These are phyloP conservation scores for Zaprionus taronus DNA, from an alignment of 1,140 invertebrate species.

Conservation along the genomic window DNA sequence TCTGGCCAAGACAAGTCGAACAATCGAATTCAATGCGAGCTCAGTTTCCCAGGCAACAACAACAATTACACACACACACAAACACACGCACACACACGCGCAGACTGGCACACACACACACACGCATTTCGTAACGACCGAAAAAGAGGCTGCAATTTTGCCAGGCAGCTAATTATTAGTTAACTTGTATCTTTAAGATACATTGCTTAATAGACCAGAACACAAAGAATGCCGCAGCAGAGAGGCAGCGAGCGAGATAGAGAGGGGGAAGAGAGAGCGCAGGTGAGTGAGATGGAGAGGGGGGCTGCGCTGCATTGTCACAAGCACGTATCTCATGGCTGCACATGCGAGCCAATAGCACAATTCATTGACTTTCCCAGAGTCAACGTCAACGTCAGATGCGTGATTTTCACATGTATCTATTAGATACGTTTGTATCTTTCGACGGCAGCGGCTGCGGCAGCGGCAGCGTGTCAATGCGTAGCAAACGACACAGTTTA, in stretches of 20 bases:
- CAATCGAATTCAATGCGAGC: conserved; percentile 70
- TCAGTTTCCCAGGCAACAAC: conserved; percentile 60
- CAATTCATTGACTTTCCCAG: conserved; percentile 81
- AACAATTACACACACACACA: conserved; percentile 44
- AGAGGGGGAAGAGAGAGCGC: not conserved
- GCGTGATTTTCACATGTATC: conserved; percentile 82
- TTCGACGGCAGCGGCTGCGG: conserved; percentile 32
- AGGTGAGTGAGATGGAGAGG: not conserved
- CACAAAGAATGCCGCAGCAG: conserved; percentile 42
- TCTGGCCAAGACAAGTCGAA: conserved; percentile 32
- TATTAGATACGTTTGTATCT: conserved; percentile 82
- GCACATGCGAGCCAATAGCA: conserved; percentile 60
- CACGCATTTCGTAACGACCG: conserved; percentile 64
- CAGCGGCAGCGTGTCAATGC: conserved; percentile 66
- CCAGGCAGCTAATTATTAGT: conserved; percentile 75
- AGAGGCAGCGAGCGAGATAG: not conserved
- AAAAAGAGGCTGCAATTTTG: conserved; percentile 67
- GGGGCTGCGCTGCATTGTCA: conserved; percentile 57
- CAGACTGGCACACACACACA: conserved; percentile 16
- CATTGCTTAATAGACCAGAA: conserved; percentile 83
- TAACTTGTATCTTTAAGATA: conserved; percentile 82
- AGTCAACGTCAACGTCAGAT: conserved; percentile 45
- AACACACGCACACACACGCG: conserved; percentile 22
- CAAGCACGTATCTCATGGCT: conserved; percentile 70
- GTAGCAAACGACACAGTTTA: conserved; percentile 82